A percentile compares a stretch with the other conserved stretches of the same genome.
These are phyloP conservation scores for Margaritifera margaritifera DNA, from an alignment of 2,888 invertebrate genomes.

Conservation along the genomic window DNA sequence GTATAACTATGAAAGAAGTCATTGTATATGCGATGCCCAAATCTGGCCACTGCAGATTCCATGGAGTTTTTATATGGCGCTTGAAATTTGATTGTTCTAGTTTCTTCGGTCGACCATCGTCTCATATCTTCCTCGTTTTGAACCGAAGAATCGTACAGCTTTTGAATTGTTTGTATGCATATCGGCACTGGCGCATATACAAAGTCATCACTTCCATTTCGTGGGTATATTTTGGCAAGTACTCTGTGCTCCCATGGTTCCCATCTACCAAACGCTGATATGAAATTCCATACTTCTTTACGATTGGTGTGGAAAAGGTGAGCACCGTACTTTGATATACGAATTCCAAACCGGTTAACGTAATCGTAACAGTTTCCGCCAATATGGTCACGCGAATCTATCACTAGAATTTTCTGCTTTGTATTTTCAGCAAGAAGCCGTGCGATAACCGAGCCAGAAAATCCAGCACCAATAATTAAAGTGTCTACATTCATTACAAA, in stretches of 20 bases:
- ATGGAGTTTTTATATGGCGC: not conserved
- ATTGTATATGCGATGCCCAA: conserved; percentile 4
- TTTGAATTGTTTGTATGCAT: conserved; percentile 8
- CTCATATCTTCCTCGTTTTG: not conserved
- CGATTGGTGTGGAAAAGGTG: conserved; percentile 12
- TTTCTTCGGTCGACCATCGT: not conserved
- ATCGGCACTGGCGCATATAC: conserved; percentile 6
- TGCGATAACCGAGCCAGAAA: conserved; percentile 10
- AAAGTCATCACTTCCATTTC: not conserved
- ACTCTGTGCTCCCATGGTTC: conserved; percentile 7
- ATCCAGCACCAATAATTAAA: conserved; percentile 8
- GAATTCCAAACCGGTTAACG: conserved; percentile 9
- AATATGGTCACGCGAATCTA: conserved; percentile 14
- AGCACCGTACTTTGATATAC: conserved; percentile 11
- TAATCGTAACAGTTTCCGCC: conserved; percentile 16
- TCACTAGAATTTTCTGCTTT: conserved; percentile 4
- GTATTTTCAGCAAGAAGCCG: conserved; percentile 5
- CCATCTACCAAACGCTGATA: conserved; percentile 8
- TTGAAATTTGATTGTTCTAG: not conserved
- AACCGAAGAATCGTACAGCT: conserved; percentile 5
- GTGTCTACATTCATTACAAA: conserved; percentile 1
- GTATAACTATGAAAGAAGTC: conserved; percentile 12
- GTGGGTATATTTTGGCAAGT: not conserved
- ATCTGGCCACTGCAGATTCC: conserved; percentile 6
- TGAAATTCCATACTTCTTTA: conserved; percentile 6